phyloP scores from a whole-genome alignment of 64 coral and sea anemone genomes.

The Platygyra sinensis region DNA sequence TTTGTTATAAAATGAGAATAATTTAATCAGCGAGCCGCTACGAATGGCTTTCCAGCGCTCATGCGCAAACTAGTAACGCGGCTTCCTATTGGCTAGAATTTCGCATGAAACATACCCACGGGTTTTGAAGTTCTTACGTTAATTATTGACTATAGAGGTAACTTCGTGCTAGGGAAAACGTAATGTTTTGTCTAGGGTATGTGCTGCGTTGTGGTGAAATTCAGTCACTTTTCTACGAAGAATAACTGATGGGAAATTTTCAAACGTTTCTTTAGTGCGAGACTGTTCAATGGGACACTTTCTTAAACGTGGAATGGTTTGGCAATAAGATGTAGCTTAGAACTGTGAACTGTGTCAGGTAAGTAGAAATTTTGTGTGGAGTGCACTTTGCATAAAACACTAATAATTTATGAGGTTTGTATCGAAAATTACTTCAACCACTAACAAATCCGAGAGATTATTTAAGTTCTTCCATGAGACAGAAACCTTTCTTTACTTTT shows the following conservation, averaged over 20 bases:
- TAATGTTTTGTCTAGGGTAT: neutral
- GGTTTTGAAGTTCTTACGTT: constrained; percentile 7
- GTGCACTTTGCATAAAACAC: constrained; percentile 8
- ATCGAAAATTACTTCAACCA: constrained; percentile 30
- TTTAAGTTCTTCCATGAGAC: neutral
- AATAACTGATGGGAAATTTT: too few species aligned
- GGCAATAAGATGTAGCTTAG: neutral
- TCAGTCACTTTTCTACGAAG: neutral
- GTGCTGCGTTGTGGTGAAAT: neutral
- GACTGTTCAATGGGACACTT: neutral
- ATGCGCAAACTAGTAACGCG: neutral
- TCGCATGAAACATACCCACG: neutral
- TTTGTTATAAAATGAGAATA: too few species aligned
- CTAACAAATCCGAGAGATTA: neutral
- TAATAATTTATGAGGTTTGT: constrained; percentile 50
- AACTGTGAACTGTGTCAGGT: constrained; percentile 8
- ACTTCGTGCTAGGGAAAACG: constrained; percentile 4
- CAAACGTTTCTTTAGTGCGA: too few species aligned
- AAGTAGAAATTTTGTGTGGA: constrained; percentile 31
- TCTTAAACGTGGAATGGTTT: neutral
- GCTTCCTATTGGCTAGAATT: neutral
- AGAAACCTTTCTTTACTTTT: neutral
- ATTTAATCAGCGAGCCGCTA: too few species aligned
- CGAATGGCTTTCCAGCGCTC: neutral
- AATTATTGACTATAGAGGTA: neutral